Evolutionary conservation across 2,113 vertebrate species (phyloP).

Genomic region (Callithrix jacchus): DNA sequence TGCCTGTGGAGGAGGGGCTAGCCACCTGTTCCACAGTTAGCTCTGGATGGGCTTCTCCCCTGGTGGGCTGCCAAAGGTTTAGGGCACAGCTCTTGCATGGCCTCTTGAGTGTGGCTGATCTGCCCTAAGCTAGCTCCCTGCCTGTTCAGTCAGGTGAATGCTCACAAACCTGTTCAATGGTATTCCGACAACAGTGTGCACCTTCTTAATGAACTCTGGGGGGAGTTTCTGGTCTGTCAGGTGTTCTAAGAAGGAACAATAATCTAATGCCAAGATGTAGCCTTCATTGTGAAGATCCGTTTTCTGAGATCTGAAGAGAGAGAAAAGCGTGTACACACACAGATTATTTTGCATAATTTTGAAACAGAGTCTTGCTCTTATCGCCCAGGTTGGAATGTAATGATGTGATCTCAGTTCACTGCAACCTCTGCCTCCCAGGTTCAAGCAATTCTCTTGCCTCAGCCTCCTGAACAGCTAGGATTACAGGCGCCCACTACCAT

Average conservation of each 20-base stretch:
- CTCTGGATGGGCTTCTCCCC: too few species aligned
- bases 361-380: too few species aligned
- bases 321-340: conserved; percentile 41
- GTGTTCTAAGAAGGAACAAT: conserved; percentile 89
- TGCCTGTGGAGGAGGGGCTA: too few species aligned
- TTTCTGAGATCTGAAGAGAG: conserved; percentile 82
- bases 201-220: conserved; percentile 96
- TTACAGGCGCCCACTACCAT: too few species aligned
- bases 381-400: too few species aligned
- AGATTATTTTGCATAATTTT: background rate
- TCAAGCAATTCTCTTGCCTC: too few species aligned
- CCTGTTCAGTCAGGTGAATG: accelerated
- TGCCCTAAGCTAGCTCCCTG: background rate
- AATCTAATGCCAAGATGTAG: conserved; percentile 91
- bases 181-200: conserved; percentile 77
- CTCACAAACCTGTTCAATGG: accelerated
- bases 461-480: too few species aligned
- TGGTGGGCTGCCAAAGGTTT: background rate
- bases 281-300: conserved; percentile 81
- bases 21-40: background rate
- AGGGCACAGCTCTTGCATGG: accelerated
- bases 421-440: too few species aligned
- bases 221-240: conserved; percentile 91
- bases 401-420: too few species aligned
- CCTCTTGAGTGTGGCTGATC: too few species aligned